Evolutionary conservation across 2,888 invertebrate genomes (phyloP).

Genomic region (Tachina lurida): DNA sequence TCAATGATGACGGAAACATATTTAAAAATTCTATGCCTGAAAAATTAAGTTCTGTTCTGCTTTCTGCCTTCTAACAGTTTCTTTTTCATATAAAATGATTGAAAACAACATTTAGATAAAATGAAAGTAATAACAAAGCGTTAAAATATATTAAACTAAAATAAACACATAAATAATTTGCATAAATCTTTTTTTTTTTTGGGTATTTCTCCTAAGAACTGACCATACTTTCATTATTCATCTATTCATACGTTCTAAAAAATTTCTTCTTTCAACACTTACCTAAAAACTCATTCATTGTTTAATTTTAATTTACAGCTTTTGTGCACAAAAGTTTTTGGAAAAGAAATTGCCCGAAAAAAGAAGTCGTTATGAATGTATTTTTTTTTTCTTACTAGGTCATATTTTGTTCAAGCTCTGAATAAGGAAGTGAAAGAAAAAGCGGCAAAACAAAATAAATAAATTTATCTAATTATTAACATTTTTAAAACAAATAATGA

Average conservation of each 20-base stretch:
- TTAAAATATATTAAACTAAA: slow-evolving; percentile 19
- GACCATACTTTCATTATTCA: not conserved
- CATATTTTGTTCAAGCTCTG: slow-evolving; percentile 25
- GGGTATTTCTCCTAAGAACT: not conserved
- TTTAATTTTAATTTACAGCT: slow-evolving; percentile 41
- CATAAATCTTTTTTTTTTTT: slow-evolving; percentile 1
- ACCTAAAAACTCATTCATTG: slow-evolving; percentile 50
- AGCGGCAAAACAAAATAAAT: slow-evolving; percentile 7
- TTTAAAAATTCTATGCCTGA: too few relatives aligned
- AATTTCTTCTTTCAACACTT: not conserved
- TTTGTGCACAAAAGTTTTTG: slow-evolving; percentile 7
- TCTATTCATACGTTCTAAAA: not conserved
- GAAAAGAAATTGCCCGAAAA: slow-evolving; percentile 8
- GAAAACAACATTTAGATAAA: not conserved
- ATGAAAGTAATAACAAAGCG: slow-evolving; percentile 47
- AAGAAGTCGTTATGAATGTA: not conserved
- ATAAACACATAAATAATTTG: slow-evolving; percentile 19
- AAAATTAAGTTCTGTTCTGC: too few relatives aligned
- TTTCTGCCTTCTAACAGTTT: not conserved
- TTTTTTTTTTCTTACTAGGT: slow-evolving; percentile 42
- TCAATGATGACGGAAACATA: too few relatives aligned
- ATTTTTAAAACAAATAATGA: slow-evolving; percentile 32
- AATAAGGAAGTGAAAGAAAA: not conserved
- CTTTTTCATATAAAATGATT: not conserved
- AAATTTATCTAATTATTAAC: slow-evolving; percentile 26